Evolutionary conservation across 2,888 invertebrate genomes (phyloP).

Genomic region (Callyntrura guangdongensis): DNA sequence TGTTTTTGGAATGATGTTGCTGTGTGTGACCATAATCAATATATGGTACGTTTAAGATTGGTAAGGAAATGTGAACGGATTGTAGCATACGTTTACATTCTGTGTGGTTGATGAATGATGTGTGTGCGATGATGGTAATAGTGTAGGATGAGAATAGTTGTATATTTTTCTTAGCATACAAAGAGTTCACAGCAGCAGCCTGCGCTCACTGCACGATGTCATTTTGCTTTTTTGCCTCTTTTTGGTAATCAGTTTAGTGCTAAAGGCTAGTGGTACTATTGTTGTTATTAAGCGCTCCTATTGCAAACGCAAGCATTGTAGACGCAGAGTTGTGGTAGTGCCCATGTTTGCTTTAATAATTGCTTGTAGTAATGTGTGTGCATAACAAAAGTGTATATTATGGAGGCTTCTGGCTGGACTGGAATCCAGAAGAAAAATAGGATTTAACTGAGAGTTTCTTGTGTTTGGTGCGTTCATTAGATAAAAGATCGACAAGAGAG

Average conservation of each 20-base stretch:
- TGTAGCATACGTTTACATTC: neutral
- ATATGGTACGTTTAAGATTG: neutral
- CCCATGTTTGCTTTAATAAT: slow-evolving; percentile 37
- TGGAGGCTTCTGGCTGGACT: slow-evolving; percentile 23
- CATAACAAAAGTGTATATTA: slow-evolving; percentile 15
- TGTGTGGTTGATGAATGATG: slow-evolving; percentile 9
- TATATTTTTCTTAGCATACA: neutral
- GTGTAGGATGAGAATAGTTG: slow-evolving; percentile 47
- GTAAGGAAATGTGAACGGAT: slow-evolving; percentile 17
- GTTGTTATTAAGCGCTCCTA: neutral
- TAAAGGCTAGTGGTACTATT: neutral
- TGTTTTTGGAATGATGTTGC: neutral
- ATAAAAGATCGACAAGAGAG: slow-evolving; percentile 84
- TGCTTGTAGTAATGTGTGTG: slow-evolving; percentile 7
- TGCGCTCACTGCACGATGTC: slow-evolving; percentile 31
- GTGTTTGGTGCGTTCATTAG: slow-evolving; percentile 74
- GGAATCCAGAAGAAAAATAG: slow-evolving; percentile 38
- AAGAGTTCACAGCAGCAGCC: neutral
- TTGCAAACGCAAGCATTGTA: neutral
- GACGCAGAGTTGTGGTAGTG: neutral
- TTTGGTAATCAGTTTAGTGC: slow-evolving; percentile 58
- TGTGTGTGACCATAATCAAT: slow-evolving; percentile 18
- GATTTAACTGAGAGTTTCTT: slow-evolving; percentile 59
- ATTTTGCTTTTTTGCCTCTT: slow-evolving; percentile 59
- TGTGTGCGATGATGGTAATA: neutral